These are phyloP conservation scores for Decapterus maruadsi DNA, from an alignment of 2,797 vertebrate species.

Conservation along the genomic window DNA sequence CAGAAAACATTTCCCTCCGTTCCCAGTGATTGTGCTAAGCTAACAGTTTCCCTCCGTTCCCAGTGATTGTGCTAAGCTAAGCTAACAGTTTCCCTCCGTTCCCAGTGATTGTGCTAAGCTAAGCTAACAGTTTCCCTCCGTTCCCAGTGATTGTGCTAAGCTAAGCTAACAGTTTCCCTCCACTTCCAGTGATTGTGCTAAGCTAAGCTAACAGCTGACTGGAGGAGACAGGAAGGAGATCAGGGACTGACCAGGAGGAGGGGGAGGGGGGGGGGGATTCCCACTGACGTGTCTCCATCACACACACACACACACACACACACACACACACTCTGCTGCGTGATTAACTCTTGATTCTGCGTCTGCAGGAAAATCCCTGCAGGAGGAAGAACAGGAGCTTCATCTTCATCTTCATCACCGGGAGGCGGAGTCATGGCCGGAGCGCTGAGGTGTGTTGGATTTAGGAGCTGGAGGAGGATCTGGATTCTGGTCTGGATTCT, in stretches of 20 bases:
- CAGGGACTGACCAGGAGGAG: slow-evolving; percentile 1
- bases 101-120: no score
- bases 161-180: no score
- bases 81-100: no score
- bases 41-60: no score
- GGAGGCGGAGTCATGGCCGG: slow-evolving; percentile 76
- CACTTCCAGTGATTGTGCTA: no score
- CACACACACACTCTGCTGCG: slow-evolving; percentile 8
- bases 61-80: no score
- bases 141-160: no score
- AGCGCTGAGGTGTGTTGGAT: slow-evolving; percentile 76
- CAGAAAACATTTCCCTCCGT: no score
- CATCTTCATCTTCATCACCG: slow-evolving; percentile 25
- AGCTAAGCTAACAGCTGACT: no score
- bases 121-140: no score
- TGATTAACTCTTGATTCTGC: slow-evolving; percentile 47
- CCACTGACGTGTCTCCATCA: slow-evolving; percentile 31
- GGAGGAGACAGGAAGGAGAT: not conserved
- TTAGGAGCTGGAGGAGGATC: not conserved
- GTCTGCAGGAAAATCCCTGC: slow-evolving; percentile 57
- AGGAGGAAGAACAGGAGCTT: slow-evolving; percentile 35
- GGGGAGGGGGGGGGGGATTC: slow-evolving; percentile 40
- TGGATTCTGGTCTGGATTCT: no score
- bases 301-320: slow-evolving; percentile 16
- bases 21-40: no score